Evolutionary conservation across 2,888 invertebrate genomes (phyloP), one percentile per base, ranked within the genome.

Genomic region (Coronaproctus castanopsis): DNA sequence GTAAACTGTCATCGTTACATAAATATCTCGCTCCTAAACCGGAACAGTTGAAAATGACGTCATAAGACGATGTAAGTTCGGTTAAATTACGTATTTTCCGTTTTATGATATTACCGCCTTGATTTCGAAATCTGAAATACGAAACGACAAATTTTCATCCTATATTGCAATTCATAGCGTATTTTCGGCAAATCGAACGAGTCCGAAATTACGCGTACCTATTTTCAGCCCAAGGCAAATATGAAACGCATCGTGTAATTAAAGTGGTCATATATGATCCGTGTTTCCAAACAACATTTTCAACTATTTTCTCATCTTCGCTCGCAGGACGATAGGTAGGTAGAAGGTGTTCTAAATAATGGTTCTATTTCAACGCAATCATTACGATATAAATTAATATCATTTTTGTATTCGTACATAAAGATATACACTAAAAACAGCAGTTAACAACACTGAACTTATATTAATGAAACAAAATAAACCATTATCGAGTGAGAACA

Each of bases 221-320:
- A 62, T 78, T 74, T 60, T 80, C 80, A 2, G 83, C 78, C 83
- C 87, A 93, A 0, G 89, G 88, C 58, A 92, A 72, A 71, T 84
- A 87, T 20, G 77, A 72, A 20, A 77, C 76, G 64, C 83, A 80
- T 67, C 88, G 86, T 1, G 85, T 82, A 57, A 89, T 74, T 52
- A 90, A 67, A 1, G 91, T 90, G 2, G 83, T 81, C 65, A 82
- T 86, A 69, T 80, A 89, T 0, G 84, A 82, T 0, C 92, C 93
- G 68, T 85, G 85, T 70, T 85, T 87, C 83, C 87, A 89, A 18
- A 59, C 60, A 24, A 53, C 57, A 58, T 78, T 76, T 8, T 82
- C 82, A 82, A 87, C 88, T 64, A 77, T 73, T 19, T 90, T 72
- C 72, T 92, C 92, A n/a, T 82, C 79, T 57, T 79, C 75, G 1